These are phyloP conservation scores for Alloplasta piceator DNA, from an alignment of 2,888 invertebrate species.

Conservation along the genomic window DNA sequence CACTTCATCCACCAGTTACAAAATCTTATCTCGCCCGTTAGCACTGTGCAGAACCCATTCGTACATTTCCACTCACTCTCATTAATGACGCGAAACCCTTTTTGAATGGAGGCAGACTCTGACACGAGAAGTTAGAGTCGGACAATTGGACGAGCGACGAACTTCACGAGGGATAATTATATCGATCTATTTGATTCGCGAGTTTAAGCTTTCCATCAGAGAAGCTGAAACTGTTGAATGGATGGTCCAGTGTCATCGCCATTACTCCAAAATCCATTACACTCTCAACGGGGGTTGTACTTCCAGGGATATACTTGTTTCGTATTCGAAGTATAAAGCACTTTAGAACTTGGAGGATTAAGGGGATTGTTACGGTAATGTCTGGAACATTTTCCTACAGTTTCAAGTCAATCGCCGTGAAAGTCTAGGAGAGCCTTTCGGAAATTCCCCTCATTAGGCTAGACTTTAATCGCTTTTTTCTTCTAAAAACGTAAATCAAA, in stretches of 20 bases:
- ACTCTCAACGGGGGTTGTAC: constrained; percentile 13
- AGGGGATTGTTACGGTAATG: too few species aligned
- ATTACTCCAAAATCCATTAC: background rate
- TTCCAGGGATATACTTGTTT: background rate
- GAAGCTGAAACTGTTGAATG: constrained; percentile 2
- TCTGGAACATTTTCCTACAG: too few species aligned
- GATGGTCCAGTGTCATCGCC: constrained; percentile 14
- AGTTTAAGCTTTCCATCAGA: background rate
- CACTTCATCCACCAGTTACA: constrained; percentile 44
- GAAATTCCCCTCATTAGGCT: too few species aligned
- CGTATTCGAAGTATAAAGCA: background rate
- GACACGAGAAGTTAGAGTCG: background rate
- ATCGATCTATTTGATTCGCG: constrained; percentile 25
- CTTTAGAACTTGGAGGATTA: too few species aligned
- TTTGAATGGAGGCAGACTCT: background rate
- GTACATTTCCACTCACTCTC: constrained; percentile 34
- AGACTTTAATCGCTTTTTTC: too few species aligned
- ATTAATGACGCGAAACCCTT: constrained; percentile 3
- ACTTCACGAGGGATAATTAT: constrained; percentile 16
- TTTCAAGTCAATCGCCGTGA: too few species aligned
- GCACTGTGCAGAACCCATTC: constrained; percentile 19
- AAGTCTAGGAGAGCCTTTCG: too few species aligned
- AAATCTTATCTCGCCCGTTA: constrained; percentile 41
- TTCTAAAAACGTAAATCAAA: too few species aligned
- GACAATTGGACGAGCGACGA: constrained; percentile 24